Evolutionary conservation across 2,888 invertebrate species (phyloP).

Genomic region (Graphium colonna): DNA sequence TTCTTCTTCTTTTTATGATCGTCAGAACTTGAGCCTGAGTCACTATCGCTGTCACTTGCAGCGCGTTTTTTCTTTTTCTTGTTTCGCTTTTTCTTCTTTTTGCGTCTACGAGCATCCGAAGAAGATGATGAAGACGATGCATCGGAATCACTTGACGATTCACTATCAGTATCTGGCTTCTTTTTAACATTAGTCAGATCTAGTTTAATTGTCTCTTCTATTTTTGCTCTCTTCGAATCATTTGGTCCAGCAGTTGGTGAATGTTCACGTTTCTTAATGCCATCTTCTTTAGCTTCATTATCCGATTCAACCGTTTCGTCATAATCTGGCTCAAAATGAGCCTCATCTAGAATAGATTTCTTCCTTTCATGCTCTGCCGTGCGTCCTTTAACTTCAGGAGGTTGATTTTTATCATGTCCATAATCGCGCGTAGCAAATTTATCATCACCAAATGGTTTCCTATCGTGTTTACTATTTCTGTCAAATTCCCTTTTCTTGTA

Average conservation of each 20-base stretch:
- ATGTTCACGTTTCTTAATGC: constrained; percentile 58
- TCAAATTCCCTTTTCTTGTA: constrained; percentile 49
- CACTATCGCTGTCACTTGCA: constrained; percentile 82
- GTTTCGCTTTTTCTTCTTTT: constrained; percentile 82
- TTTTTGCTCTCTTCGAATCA: constrained; percentile 58
- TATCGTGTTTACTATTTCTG: constrained; percentile 34
- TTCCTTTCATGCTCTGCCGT: constrained; percentile 77
- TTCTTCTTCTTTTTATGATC: constrained; percentile 84
- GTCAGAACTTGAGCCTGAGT: constrained; percentile 84
- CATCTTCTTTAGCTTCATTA: constrained; percentile 80
- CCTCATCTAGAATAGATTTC: constrained; percentile 85
- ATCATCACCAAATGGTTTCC: constrained; percentile 35
- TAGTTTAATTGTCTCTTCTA: constrained; percentile 68
- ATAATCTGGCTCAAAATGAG: constrained; percentile 87
- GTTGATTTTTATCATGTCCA: constrained; percentile 22
- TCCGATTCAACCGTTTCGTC: constrained; percentile 82
- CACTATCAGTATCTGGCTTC: constrained; percentile 67
- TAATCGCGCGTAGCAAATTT: constrained; percentile 26
- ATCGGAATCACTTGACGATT: constrained; percentile 67
- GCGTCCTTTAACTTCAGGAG: constrained; percentile 41
- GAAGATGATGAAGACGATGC: constrained; percentile 74
- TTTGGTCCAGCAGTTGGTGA: constrained; percentile 45
- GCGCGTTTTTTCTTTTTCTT: constrained; percentile 82
- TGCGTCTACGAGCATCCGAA: constrained; percentile 78
- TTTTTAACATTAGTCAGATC: constrained; percentile 73